Evolutionary conservation across 2,113 vertebrate species (phyloP).

Genomic region (Megaceryle torquata): DNA sequence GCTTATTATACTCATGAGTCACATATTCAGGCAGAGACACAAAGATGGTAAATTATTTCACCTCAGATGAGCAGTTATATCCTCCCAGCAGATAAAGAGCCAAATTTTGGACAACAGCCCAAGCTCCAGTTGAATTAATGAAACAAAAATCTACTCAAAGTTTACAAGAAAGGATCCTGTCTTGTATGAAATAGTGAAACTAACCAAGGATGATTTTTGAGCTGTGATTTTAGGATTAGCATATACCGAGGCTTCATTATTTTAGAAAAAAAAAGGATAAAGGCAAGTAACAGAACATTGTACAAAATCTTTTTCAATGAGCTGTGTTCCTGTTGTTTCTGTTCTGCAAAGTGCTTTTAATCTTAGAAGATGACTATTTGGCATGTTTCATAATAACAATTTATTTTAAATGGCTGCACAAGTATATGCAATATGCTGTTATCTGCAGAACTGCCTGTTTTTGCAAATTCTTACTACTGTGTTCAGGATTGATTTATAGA

Average conservation of each 20-base stretch:
- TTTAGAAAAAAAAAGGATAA: not conserved
- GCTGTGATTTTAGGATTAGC: not conserved
- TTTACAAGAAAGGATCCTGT: not conserved
- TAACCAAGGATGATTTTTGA: not conserved
- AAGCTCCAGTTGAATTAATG: not conserved
- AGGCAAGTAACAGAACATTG: not conserved
- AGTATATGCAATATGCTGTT: not conserved
- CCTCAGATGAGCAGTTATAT: not conserved
- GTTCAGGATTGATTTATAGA: conserved; percentile 18
- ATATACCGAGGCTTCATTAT: not conserved
- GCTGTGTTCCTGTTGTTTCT: not conserved
- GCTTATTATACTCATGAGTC: not conserved
- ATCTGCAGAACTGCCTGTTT: not conserved
- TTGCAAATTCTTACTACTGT: not conserved
- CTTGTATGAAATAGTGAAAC: not conserved
- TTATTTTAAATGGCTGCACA: not conserved
- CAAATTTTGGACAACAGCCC: not conserved
- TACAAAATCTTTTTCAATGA: not conserved
- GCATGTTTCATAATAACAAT: not conserved
- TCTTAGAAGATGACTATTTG: not conserved
- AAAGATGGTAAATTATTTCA: not conserved
- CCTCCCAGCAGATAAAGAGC: not conserved
- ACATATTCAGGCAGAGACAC: not conserved
- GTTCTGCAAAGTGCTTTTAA: not conserved
- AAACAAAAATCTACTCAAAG: not conserved